Evolutionary conservation across 2,888 invertebrate genomes (phyloP), one percentile per base, ranked within the genome.

Genomic region (Dendrolimus pini): DNA sequence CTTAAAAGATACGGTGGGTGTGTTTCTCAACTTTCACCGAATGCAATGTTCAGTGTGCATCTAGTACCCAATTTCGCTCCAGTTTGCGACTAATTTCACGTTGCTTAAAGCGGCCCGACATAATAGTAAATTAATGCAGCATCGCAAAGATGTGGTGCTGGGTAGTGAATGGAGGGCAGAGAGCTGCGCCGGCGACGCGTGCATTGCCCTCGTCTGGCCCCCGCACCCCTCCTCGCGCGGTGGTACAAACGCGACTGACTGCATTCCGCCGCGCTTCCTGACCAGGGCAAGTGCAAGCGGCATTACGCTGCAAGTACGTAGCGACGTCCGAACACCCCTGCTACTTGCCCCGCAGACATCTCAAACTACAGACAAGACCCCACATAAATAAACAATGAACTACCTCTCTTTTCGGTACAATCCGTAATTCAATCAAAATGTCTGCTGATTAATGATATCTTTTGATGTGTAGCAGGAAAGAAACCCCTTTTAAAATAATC

Each of bases 231-330:
- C 68, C 70, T 65, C 74, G 66, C 69, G 71, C 72, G 70, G 74
- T 71, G 74, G 68, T 74, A 77, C 79, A 80, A 88, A 89, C 90
- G 89, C 87, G 90, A 79, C 88, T 88, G 91, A 91, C 91, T 84
- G 89, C 91, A 91, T 91, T 91, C 91, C 91, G 78, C 80, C 71
- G 85, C 89, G 88, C 89, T 89, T 90, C 90, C 89, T 89, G 90
- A 87, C 89, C 88, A 79, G 78, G 83, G 89, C 89, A 89, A 89
- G 89, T 89, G 89, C 85, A 85, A 47, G 80, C 79, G 80, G 77
- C 86, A 86, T 84, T 87, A 85, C 84, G 74, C 80, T 83, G 84
- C 84, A 81, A 86, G 86, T 87, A 87, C 85, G 65, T 78, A 68
- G 74, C 71, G 66, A 71, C 65, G 63, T 72, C 67, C 77, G 64